Base-by-base conservation (phyloP, 23 tunicate species). In the Oikopleura vanhoeffeni region DNA sequence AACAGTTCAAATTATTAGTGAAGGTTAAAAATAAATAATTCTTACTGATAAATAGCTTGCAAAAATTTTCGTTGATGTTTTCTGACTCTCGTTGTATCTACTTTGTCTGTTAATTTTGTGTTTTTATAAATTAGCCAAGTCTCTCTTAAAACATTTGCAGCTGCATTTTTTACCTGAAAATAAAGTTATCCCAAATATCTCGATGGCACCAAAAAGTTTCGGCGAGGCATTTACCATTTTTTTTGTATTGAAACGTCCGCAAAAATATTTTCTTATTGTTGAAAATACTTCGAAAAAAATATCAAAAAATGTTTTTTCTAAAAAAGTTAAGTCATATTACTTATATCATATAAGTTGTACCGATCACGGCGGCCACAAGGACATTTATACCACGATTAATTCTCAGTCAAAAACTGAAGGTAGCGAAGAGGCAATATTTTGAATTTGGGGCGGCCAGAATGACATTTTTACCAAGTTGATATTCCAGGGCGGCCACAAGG, bases 71-170 rank as follows among this genome's bases (percentile, higher is more conserved):
- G 85, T 67, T 95, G 99, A 84, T 95, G 99, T 76, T 84, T 86
- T 40, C 99, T 83, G 33, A 95, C 86, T 40, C 87, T 87, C 1
- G 85, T 84, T 41, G 95, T 83, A 41, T 95, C 99, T 30, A 85
- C 58, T 85, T 87, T 95, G 27, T 86, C 90, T 32, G 86, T 39
- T 2, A 95, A 64, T 76, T 95, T 95, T 38, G 96, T 90, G 86
- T 85, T 85, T 85, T 95, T 95, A 85, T 95, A 95, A 27, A 95
- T 95, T 64, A 95, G 83, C 99, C 99, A 95, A 27, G 99, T 95
- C 76, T 95, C 99, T 0, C 99, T 87, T 13, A 95, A 67, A 30
- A 95, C 99, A 83, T 95, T 95, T 0, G 99, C 99, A n/a, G 99
- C 99, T 1, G 99, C 99, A 84, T 90, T 90, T 83, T 95, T 95